Base-by-base conservation (phyloP, 2,113 vertebrate genomes). In the Myrmophylax atrothorax region DNA sequence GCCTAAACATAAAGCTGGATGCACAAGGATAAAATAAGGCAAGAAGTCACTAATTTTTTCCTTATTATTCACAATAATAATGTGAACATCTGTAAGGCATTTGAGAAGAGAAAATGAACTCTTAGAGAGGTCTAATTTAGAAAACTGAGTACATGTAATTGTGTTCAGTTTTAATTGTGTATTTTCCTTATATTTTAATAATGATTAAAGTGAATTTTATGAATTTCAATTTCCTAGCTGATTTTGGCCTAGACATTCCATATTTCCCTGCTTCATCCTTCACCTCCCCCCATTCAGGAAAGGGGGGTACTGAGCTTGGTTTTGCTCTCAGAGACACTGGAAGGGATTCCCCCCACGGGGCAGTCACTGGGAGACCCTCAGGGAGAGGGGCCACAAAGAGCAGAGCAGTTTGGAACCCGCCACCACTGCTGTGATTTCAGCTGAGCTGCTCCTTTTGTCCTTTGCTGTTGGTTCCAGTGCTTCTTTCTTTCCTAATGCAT, bases 401-500 rank as follows among this genome's bases (percentile, higher is more conserved):
- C 38, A 89, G 16, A 60, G 81, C 18, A 14, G 59, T 37, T 93
- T 87, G 73, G 73, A 64, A 89, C 46, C 28, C 20, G 6, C 31
- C 35, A 24, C 17, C 59, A 24, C 0, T 20, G 14, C 3, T 33
- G 44, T 3, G 8, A 82, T 86, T 77, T 70, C 73, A 92, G 82
- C 44, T 68, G 49, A 80, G 67, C 55, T 82, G 81, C 59, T 82
- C 89, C 62, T 76, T 87, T 79, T 94, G 80, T 73, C 53, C 93
- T 79, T 46, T 82, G 64, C 66, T 95, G 63, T 59, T 94, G 23
- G 23, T 85, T 94, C 70, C 50, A 76, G 91, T 90, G 88, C 50
- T 84, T 88, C 5, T 94, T 95, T 88, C 75, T 88, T 77, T 74
- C 42, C 44, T 70, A 95, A 96, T 40, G 50, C 82, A 87, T 85